These are phyloP conservation scores for Galaxea fascicularis DNA, from an alignment of 92 coral and sea anemone species.

Conservation along the genomic window DNA sequence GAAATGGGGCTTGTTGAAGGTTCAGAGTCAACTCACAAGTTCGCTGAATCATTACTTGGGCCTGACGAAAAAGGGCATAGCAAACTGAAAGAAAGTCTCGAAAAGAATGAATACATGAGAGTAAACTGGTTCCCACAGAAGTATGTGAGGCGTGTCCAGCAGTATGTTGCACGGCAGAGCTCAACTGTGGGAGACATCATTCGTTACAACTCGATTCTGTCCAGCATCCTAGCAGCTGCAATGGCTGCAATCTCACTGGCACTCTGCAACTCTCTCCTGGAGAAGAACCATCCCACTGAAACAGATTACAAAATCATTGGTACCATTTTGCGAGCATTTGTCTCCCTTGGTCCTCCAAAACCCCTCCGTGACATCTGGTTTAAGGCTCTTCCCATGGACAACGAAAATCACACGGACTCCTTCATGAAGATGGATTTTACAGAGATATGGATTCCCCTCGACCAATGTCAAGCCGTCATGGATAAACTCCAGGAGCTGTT, in stretches of 20 bases:
- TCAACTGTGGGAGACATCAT: not conserved
- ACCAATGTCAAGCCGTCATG: constrained; percentile 64
- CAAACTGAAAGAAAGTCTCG: constrained; percentile 60
- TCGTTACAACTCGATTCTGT: constrained; percentile 41
- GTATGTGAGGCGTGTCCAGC: constrained; percentile 54
- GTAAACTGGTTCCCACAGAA: constrained; percentile 81
- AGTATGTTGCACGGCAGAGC: constrained; percentile 64
- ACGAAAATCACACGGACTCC: constrained; percentile 58
- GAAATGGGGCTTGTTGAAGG: constrained; percentile 51
- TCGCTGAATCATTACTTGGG: constrained; percentile 67
- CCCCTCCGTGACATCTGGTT: constrained; percentile 63
- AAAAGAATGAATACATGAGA: constrained; percentile 62
- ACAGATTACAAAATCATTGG: constrained; percentile 48
- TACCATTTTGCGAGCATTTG: constrained; percentile 35
- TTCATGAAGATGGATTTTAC: constrained; percentile 68
- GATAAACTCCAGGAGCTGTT: constrained; percentile 56
- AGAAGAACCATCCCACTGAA: constrained; percentile 11
- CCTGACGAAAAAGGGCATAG: constrained; percentile 50
- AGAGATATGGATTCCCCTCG: constrained; percentile 76
- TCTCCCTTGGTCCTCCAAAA: constrained; percentile 7
- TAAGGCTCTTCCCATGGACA: constrained; percentile 72
- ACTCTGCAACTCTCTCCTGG: constrained; percentile 51
- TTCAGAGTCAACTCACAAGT: constrained; percentile 40
- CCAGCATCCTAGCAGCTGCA: constrained; percentile 22
- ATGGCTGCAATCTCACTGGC: constrained; percentile 60